Evolutionary conservation across 2,888 invertebrate genomes (phyloP).

Genomic region (Drosophila phalerata): DNA sequence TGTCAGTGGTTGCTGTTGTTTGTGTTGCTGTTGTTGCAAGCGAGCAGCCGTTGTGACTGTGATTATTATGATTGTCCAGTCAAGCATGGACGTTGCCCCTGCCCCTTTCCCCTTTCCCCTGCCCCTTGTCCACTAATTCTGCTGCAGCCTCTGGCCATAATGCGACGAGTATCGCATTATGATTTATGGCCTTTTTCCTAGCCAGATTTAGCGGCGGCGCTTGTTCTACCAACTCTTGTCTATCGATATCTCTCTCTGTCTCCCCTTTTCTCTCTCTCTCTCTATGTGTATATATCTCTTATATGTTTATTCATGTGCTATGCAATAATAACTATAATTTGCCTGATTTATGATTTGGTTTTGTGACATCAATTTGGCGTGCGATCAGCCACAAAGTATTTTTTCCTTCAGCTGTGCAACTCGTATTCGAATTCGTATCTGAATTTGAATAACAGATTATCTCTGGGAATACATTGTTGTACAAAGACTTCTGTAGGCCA

Average conservation of each 20-base stretch:
- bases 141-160: slow-evolving; percentile 29
- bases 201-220: slow-evolving; percentile 67
- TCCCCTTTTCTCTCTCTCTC: neutral
- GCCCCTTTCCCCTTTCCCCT: slow-evolving; percentile 29
- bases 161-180: slow-evolving; percentile 56
- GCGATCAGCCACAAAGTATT: slow-evolving; percentile 6
- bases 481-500: slow-evolving; percentile 5
- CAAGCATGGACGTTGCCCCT: slow-evolving; percentile 72
- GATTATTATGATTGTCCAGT: slow-evolving; percentile 82
- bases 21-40: slow-evolving; percentile 39
- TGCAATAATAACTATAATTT: slow-evolving; percentile 78
- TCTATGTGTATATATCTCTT: slow-evolving; percentile 19
- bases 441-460: slow-evolving; percentile 25
- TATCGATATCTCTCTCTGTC: slow-evolving; percentile 48
- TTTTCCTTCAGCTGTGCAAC: slow-evolving; percentile 19
- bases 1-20: slow-evolving; percentile 54
- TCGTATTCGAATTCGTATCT: slow-evolving; percentile 8
- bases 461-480: slow-evolving; percentile 1
- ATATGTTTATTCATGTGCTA: slow-evolving; percentile 57
- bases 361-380: slow-evolving; percentile 78
- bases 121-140: slow-evolving; percentile 34
- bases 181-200: slow-evolving; percentile 76
- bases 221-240: slow-evolving; percentile 72
- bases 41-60: slow-evolving; percentile 68
- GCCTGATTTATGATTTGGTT: slow-evolving; percentile 76